Evolutionary conservation across 2,888 invertebrate species (phyloP).

Genomic region (Automeris io): DNA sequence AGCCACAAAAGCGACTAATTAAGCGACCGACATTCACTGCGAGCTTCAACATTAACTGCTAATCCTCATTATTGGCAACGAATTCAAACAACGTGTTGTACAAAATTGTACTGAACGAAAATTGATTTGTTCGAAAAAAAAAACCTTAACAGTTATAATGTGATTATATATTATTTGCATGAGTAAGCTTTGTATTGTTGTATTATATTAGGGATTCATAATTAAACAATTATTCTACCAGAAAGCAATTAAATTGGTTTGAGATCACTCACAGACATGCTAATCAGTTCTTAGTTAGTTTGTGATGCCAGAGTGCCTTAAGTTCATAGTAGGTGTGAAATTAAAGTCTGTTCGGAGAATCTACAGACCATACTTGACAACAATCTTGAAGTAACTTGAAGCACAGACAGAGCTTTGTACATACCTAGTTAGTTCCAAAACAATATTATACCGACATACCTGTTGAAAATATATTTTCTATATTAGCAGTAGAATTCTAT

Average conservation of each 20-base stretch:
- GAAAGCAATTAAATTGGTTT: neutral
- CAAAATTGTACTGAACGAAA: too few relatives aligned
- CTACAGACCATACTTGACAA: conserved; percentile 33
- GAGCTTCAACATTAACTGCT: conserved; percentile 34
- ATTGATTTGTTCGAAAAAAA: too few relatives aligned
- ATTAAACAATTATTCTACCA: neutral
- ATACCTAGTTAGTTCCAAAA: conserved; percentile 47
- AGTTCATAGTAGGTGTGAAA: conserved; percentile 37
- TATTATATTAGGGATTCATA: too few relatives aligned
- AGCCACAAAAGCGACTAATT: conserved; percentile 19
- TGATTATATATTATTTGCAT: too few relatives aligned
- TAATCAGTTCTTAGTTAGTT: conserved; percentile 38
- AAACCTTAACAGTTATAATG: too few relatives aligned
- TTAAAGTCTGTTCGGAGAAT: conserved; percentile 33
- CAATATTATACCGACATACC: conserved; percentile 22
- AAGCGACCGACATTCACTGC: conserved; percentile 13
- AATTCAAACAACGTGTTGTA: conserved; percentile 4
- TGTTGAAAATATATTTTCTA: too few relatives aligned
- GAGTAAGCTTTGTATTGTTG: too few relatives aligned
- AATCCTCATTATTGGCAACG: conserved; percentile 29
- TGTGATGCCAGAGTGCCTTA: conserved; percentile 26
- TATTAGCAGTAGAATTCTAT: too few relatives aligned
- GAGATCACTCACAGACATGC: conserved; percentile 25
- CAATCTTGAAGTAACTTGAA: conserved; percentile 32
- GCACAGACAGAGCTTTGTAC: conserved; percentile 27